Evolutionary conservation across 1,140 invertebrate species (phyloP), one percentile per base, ranked within the genome.

Genomic region (Drosophila nebulosa): DNA sequence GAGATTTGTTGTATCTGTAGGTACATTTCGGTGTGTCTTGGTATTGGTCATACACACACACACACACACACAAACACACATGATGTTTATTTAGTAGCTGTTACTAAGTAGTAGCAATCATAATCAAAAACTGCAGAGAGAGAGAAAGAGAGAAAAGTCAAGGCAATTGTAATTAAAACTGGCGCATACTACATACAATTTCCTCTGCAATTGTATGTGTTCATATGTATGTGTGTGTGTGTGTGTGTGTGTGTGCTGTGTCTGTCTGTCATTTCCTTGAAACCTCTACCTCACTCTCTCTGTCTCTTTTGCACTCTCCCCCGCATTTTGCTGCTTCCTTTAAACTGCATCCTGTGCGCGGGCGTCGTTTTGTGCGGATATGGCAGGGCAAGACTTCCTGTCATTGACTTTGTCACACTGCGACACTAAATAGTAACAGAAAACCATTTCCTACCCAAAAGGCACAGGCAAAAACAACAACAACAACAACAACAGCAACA

Each of bases 371-470:
- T 75, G 68, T 75, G 68, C 83, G 83, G 83, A 88, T 85, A 84
- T 85, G 80, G 73, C 76, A 81, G 64, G 83, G 67, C 59, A 52
- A 50, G 59, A 89, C 83, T 88, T 88, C 83, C 83, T 86, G 83
- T 80, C 83, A 83, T 76, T 86, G 83, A 86, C 83, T 81, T 80
- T 83, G 70, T 74, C 73, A 66, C 59, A 39, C 32, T 42, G 22
- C 46, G 50, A 42, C 42, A 50, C 52, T 46, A 35, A 76, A 68
- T 84, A 75, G 79, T 79, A 79, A 84, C 75, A 76, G 71, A 79
- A 79, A 76, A 84, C 75, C 79, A 84, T 84, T 84, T 84, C 75
- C 79, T 80, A 65, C 64, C 61, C 58, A 64, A n/a, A 60, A 56
- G 26, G 53, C 39, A 46, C 39, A 46, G 39, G 39, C 21, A 14